Base-by-base conservation (phyloP, 2,113 vertebrate species). In the Saguinus imperator region DNA sequence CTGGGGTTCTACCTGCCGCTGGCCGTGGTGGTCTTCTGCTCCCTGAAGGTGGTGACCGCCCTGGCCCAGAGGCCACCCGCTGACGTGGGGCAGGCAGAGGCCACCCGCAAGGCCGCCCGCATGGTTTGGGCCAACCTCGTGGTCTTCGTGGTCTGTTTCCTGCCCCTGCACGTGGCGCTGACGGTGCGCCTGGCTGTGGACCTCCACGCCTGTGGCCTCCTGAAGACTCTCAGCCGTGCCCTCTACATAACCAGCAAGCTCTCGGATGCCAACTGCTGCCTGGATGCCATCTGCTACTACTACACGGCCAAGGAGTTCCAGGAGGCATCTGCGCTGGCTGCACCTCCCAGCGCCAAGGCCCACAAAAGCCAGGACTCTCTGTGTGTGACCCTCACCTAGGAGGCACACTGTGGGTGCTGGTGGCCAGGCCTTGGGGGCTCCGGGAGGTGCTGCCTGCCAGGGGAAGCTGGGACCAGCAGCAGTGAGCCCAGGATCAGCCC, bases 241-340 rank as follows among this genome's bases (percentile, higher is more conserved):
- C 0, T 98, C 3, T 27, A 35, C 2, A 0, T 97, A 43, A 91
- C 97, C 10, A 66, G 43, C 11, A 93, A 82, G 50, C 37, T 99
- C 58, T 98, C 98, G 6, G 98, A 98, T 0, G 94, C 83, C 35
- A 99, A 99, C 96, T 99, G 99, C 94, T 99, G 98, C 86, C 97
- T 99, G 76, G 99, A 99, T 25, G 97, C 97, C 6, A 79, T 99
- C 94, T 99, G 98, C 94, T 99, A 99, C 97, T 99, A 99, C 86
- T 99, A 98, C 98, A 96, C 97, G 87, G 98, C 98, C 89, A 98
- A 94, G 76, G 98, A 99, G 76, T 98, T 99, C 87, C 98, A 91
- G 48, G 98, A 98, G 55, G 98, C 98, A 0, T 89, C 98, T 3
- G 66, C 70, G 0, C 1, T 93, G 32, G 8, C 95, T 9, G 5